These are phyloP conservation scores for Orycteropus afer DNA, from an alignment of 2,113 vertebrate species.

Conservation along the genomic window DNA sequence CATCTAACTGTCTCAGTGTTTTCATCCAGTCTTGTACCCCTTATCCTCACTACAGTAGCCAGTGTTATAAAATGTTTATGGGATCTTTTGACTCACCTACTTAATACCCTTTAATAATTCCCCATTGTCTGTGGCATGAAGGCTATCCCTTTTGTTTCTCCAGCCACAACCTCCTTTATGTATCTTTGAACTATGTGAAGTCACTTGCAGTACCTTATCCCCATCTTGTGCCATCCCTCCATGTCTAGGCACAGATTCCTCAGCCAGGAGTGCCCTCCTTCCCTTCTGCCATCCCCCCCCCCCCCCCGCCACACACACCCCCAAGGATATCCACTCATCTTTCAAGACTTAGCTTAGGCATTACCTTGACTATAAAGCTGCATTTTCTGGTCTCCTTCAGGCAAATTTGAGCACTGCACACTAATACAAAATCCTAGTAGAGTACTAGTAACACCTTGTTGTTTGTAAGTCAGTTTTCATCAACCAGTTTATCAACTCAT, in stretches of 20 bases:
- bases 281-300: too few relatives aligned
- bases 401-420: background rate
- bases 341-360: background rate
- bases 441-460: background rate
- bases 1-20: background rate
- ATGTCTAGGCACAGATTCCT: background rate
- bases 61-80: background rate
- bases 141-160: background rate
- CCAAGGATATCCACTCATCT: background rate
- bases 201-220: background rate
- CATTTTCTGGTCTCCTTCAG: background rate
- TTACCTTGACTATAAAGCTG: background rate
- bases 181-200: background rate
- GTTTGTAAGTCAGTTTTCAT: constrained; percentile 26
- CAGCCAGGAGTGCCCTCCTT: background rate
- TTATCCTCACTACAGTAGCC: background rate
- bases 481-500: background rate
- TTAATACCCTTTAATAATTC: background rate
- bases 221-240: background rate
- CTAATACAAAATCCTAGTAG: background rate
- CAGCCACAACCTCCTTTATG: background rate
- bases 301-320: too few relatives aligned
- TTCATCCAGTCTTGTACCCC: background rate
- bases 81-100: background rate
- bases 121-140: background rate